Evolutionary conservation across 1,140 invertebrate species (phyloP), one percentile per base, ranked within the genome.

Genomic region (Eufriesea mexicana): DNA sequence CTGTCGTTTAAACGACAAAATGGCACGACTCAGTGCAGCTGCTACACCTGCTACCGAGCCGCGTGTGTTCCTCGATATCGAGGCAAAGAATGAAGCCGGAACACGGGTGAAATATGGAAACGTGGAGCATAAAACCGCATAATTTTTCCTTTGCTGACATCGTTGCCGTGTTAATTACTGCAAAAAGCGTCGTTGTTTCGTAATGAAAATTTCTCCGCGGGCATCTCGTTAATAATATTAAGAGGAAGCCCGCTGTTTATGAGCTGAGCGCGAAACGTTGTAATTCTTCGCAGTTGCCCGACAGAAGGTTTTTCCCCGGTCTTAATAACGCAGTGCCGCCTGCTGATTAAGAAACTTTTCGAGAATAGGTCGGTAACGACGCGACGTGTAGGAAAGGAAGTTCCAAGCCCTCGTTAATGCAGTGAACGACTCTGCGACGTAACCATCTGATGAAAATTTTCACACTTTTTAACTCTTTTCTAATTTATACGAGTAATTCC

Each of bases 91-190:
- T 18, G 18, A 28, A 23, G 28, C n/a, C 47, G 23, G 47, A 28
- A 28, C 28, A 64, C 16, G 28, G 35, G 4, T 12, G 18, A 10
- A 54, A 54, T 55, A 14, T 5, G n/a, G 14, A n/a, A 45, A 78
- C 9, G 20, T 18, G 4, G n/a, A 2, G 2, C 45, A 49, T 45
- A 71, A 61, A 23, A 7, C 10, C 54, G n/a, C 5, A 18, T 79
- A 59, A 70, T 35, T 20, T 61, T 61, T 67, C 12, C 45, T 61
- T 57, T 28, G 18, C 28, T 16, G 18, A 23, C 25, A 10, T 18
- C 45, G 45, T 72, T 61, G 9, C n/a, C 14, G 25, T 16, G 55
- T 79, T 79, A 71, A 79, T 72, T 72, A 23, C n/a, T 5, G 25
- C 8, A 49, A 71, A 61, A 68, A 45, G 49, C 16, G 1, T 59